Conservation (phyloP, 2,888 invertebrate genomes). For the Pollenia griseotomentosa region DNA sequence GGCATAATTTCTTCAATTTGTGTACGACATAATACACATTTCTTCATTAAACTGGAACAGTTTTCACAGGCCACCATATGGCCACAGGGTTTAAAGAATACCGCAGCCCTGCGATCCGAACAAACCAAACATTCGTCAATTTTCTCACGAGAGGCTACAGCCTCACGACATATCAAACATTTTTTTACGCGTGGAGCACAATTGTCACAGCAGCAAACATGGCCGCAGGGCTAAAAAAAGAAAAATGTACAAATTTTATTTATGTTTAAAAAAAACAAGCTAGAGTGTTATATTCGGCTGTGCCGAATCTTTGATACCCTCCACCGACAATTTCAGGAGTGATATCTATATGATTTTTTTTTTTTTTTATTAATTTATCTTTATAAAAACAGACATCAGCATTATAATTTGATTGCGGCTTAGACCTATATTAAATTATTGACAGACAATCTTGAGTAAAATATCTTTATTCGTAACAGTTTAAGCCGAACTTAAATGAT, state of each 20-base stretch:
- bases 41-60: conserved; percentile 98
- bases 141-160: conserved; percentile 91
- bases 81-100: conserved; percentile 97
- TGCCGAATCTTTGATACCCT: too few species aligned
- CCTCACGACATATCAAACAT: conserved; percentile 95
- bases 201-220: conserved; percentile 95
- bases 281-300: too few species aligned
- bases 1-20: conserved; percentile 90
- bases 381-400: too few species aligned
- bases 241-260: background rate
- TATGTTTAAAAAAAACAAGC: background rate
- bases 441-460: too few species aligned
- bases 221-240: conserved; percentile 90
- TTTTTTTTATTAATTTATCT: too few species aligned
- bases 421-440: too few species aligned
- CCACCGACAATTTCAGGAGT: too few species aligned
- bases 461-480: too few species aligned
- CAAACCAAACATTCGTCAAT: conserved; percentile 98
- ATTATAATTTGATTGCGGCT: too few species aligned
- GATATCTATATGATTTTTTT: too few species aligned
- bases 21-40: conserved; percentile 97
- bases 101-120: conserved; percentile 95
- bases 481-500: too few species aligned
- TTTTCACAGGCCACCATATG: conserved; percentile 91
- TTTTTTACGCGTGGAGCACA: conserved; percentile 97